These are phyloP conservation scores for Dusona sp. DNA, from an alignment of 2,888 invertebrate genomes.

Conservation along the genomic window DNA sequence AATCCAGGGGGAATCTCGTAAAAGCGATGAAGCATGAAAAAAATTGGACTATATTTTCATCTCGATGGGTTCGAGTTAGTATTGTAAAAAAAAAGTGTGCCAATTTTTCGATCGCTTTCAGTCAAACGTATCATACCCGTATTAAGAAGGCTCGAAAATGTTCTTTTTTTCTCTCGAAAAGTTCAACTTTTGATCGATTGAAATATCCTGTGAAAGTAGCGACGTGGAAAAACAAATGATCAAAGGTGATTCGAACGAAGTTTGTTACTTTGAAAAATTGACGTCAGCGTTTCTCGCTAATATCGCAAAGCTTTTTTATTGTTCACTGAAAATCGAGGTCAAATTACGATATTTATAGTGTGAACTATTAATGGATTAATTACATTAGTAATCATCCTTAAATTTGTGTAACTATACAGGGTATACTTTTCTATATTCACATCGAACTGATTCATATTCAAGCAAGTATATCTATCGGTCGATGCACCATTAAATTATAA, in stretches of 20 bases:
- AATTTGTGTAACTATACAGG: neutral
- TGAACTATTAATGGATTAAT: neutral
- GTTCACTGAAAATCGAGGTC: neutral
- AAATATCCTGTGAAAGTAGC: neutral
- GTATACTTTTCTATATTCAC: neutral
- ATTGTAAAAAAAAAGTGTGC: neutral
- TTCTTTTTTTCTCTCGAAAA: neutral
- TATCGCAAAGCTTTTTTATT: neutral
- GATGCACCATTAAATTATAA: slow-evolving; percentile 53
- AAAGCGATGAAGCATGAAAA: slow-evolving; percentile 21
- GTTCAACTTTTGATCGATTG: neutral
- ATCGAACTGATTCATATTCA: neutral
- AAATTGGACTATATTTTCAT: slow-evolving; percentile 16
- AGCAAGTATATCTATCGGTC: neutral
- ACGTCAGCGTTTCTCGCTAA: neutral
- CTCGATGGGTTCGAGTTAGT: neutral
- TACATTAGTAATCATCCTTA: neutral
- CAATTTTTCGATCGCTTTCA: neutral
- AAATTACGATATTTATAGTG: neutral
- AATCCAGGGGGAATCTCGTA: slow-evolving; percentile 8
- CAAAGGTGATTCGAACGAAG: neutral
- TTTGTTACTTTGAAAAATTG: neutral
- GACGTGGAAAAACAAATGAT: neutral
- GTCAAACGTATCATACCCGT: neutral
- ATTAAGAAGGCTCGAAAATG: neutral